These are phyloP conservation scores for Noctua comes DNA, from an alignment of 2,888 invertebrate species.

Conservation along the genomic window DNA sequence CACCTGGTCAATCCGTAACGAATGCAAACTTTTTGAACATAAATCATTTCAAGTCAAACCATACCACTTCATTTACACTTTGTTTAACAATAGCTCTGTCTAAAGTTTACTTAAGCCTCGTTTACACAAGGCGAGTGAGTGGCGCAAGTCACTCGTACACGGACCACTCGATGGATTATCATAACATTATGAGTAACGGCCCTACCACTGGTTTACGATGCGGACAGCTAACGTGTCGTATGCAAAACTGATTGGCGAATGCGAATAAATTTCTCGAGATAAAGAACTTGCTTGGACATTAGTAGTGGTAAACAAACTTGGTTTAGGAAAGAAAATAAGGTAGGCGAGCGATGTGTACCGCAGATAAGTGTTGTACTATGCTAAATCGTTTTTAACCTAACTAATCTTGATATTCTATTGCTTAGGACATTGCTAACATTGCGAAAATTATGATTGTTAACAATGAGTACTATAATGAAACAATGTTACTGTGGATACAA, in stretches of 20 bases:
- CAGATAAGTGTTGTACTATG: constrained; percentile 60
- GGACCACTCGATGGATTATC: constrained; percentile 69
- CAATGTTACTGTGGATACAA: constrained; percentile 7
- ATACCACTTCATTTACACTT: constrained; percentile 69
- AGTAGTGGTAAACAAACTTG: constrained; percentile 62
- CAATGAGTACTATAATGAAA: constrained; percentile 23
- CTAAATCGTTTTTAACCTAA: constrained; percentile 63
- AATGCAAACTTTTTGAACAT: constrained; percentile 64
- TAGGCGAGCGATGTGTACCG: constrained; percentile 57
- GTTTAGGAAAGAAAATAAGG: constrained; percentile 67
- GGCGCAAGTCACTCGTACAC: constrained; percentile 69
- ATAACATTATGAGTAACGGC: constrained; percentile 73
- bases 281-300: constrained; percentile 69
- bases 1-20: constrained; percentile 63
- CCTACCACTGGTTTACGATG: constrained; percentile 69
- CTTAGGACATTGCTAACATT: constrained; percentile 49
- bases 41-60: constrained; percentile 65
- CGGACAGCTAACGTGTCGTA: constrained; percentile 65
- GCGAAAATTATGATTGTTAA: constrained; percentile 57
- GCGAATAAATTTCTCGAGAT: constrained; percentile 68
- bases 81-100: constrained; percentile 59
- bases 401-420: constrained; percentile 62
- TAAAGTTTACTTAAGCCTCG: constrained; percentile 65
- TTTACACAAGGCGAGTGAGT: constrained; percentile 71
- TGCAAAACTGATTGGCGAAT: constrained; percentile 70